Evolutionary conservation across 37 sponge, comb jelly and placozoan genomes (phyloP).

Genomic region (Bolinopsis microptera): DNA sequence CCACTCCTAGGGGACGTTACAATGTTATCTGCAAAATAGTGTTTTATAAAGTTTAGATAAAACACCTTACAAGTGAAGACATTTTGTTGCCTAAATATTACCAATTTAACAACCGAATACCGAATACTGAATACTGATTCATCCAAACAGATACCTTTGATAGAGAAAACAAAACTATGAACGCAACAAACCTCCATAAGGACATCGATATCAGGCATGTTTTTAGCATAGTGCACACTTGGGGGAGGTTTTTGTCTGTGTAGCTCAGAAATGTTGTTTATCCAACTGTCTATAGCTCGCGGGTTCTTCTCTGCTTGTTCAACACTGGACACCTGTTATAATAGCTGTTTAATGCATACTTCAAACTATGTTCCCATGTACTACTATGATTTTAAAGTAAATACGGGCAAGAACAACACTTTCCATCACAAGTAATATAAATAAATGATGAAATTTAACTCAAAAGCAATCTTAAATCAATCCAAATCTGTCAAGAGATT

Average conservation of each 20-base stretch:
- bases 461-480: not conserved
- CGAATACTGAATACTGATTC: too few species aligned
- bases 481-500: not conserved
- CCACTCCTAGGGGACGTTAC: conserved; percentile 74
- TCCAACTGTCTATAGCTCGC: conserved; percentile 91
- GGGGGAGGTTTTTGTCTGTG: conserved; percentile 95
- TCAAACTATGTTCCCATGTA: too few species aligned
- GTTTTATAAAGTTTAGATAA: too few species aligned
- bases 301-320: conserved; percentile 81
- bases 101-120: too few species aligned
- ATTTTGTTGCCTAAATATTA: too few species aligned
- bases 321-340: conserved; percentile 76
- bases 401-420: too few species aligned
- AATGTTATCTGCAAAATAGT: not conserved
- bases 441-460: too few species aligned
- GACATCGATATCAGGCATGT: conserved; percentile 90
- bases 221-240: conserved; percentile 89
- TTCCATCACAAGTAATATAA: too few species aligned
- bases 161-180: too few species aligned
- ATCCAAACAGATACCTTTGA: too few species aligned
- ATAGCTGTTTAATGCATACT: not conserved
- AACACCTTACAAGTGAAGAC: too few species aligned
- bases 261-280: conserved; percentile 88
- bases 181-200: conserved; percentile 81
- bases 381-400: too few species aligned